These are phyloP conservation scores for Coregonus ussuriensis DNA, from an alignment of 2,797 vertebrate genomes.

Conservation along the genomic window DNA sequence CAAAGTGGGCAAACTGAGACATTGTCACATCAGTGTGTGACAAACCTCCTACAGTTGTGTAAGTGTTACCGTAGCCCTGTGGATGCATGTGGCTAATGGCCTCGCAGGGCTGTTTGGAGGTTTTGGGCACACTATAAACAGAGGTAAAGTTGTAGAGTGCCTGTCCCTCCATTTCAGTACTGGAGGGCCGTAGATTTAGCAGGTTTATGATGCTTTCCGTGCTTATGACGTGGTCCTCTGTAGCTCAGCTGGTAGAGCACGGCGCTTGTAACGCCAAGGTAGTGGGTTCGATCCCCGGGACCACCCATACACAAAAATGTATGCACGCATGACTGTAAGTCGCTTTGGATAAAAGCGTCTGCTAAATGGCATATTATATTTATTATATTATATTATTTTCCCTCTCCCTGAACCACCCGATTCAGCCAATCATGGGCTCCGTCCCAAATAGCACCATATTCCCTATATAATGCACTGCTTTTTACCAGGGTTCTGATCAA, in stretches of 20 bases:
- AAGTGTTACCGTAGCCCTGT: not conserved
- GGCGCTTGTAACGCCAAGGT: too few species aligned
- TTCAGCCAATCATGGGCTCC: too few species aligned
- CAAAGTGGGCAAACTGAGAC: not conserved
- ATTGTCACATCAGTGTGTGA: slow-evolving; percentile 1
- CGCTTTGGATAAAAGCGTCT: too few species aligned
- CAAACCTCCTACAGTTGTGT: slow-evolving; percentile 12
- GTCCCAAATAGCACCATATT: not conserved
- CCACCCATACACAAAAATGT: too few species aligned
- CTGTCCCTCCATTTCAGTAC: not conserved
- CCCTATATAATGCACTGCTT: too few species aligned
- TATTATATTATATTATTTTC: too few species aligned
- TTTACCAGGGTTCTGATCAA: not conserved
- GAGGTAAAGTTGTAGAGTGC: slow-evolving; percentile 6
- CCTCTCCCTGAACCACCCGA: not conserved
- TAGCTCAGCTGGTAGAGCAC: too few species aligned
- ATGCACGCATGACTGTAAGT: too few species aligned
- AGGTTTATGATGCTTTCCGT: not conserved
- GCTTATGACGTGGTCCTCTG: too few species aligned
- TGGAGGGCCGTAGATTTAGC: not conserved
- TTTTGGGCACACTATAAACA: not conserved
- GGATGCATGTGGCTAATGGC: not conserved
- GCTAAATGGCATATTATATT: too few species aligned
- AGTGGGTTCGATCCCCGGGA: too few species aligned
- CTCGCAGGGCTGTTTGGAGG: not conserved